Evolutionary conservation across 2,888 invertebrate species (phyloP).

Genomic region (Adineta ricciae): DNA sequence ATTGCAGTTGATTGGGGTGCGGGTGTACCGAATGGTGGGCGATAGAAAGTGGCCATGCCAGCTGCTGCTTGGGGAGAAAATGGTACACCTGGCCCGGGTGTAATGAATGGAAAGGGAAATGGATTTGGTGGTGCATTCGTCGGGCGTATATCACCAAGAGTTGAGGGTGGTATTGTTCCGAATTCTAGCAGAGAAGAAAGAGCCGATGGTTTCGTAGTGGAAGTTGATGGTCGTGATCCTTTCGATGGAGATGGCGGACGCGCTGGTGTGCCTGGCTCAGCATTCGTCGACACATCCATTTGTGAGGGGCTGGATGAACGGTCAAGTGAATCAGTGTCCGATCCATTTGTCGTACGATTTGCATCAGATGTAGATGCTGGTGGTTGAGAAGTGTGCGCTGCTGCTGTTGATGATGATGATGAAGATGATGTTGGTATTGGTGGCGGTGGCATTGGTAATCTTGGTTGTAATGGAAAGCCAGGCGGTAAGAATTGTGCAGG

Average conservation of each 20-base stretch:
- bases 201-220: neutral
- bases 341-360: neutral
- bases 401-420: neutral
- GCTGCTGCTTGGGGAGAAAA: neutral
- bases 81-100: neutral
- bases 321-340: neutral
- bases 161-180: neutral
- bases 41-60: neutral
- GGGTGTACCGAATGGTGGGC: neutral
- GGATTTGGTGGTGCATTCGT: neutral
- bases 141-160: neutral
- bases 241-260: neutral
- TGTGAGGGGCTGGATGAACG: neutral
- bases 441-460: neutral
- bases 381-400: neutral
- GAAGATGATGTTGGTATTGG: neutral
- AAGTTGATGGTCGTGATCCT: neutral
- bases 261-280: neutral
- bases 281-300: conserved; percentile 17
- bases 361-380: neutral
- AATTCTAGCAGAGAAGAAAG: neutral
- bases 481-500: conserved; percentile 8
- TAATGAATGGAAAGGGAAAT: conserved; percentile 14
- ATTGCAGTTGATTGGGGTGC: neutral
- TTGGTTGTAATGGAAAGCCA: neutral